Evolutionary conservation across 1,140 invertebrate species (phyloP).

Genomic region (Periplaneta americana): DNA sequence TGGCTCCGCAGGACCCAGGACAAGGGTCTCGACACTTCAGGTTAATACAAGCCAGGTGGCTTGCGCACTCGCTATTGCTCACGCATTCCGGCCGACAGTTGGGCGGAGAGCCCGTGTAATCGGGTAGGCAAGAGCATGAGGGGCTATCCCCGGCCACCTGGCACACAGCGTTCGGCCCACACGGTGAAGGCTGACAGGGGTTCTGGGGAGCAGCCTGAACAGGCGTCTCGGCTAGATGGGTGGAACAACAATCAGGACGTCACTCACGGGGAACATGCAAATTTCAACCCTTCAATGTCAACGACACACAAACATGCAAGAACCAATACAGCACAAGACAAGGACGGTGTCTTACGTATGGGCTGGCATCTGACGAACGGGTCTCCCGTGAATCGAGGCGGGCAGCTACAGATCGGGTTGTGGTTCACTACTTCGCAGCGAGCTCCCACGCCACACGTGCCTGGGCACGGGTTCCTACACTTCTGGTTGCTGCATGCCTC

Average conservation of each 20-base stretch:
- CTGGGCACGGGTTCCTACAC: slow-evolving; percentile 44
- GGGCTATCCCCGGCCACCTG: slow-evolving; percentile 28
- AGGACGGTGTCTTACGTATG: neutral
- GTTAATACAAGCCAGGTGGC: slow-evolving; percentile 31
- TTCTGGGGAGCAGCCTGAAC: slow-evolving; percentile 34
- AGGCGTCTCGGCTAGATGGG: slow-evolving; percentile 49
- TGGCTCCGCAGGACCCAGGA: slow-evolving; percentile 35
- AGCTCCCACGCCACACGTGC: slow-evolving; percentile 48
- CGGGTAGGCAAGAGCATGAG: slow-evolving; percentile 33
- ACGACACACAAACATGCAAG: neutral
- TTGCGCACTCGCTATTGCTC: slow-evolving; percentile 30
- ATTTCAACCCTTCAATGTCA: too few species aligned
- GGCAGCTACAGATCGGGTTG: slow-evolving; percentile 44
- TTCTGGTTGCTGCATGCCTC: slow-evolving; percentile 45
- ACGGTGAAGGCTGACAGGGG: slow-evolving; percentile 55
- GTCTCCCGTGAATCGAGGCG: slow-evolving; percentile 47
- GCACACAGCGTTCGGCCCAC: slow-evolving; percentile 42
- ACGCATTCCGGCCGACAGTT: slow-evolving; percentile 34
- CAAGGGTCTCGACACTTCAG: slow-evolving; percentile 39
- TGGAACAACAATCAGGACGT: neutral
- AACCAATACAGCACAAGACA: neutral
- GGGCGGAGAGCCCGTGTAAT: slow-evolving; percentile 26
- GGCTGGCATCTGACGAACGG: slow-evolving; percentile 32
- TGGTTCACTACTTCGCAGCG: slow-evolving; percentile 49
- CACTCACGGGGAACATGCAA: too few species aligned